A percentile compares a stretch with the other conserved stretches of the same genome.
Conservation (phyloP, 2,797 vertebrate genomes). For the Acanthornis magna region DNA sequence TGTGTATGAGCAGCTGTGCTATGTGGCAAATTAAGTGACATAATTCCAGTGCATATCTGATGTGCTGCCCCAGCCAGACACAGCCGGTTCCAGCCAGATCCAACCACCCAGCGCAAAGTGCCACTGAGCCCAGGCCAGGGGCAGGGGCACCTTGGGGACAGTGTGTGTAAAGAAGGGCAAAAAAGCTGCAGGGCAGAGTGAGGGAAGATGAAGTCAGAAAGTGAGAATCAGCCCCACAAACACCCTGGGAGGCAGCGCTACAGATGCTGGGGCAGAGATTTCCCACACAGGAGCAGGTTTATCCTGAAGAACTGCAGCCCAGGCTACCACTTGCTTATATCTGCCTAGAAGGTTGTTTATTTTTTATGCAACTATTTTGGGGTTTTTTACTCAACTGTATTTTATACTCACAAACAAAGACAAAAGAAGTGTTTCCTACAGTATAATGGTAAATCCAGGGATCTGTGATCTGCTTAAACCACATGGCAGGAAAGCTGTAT, state of each 20-base stretch:
- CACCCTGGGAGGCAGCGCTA: fast-evolving
- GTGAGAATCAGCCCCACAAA: fast-evolving
- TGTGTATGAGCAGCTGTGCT: neutral
- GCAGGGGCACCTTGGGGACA: fast-evolving
- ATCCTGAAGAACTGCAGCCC: neutral
- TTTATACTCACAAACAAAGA: neutral
- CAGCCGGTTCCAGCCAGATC: fast-evolving
- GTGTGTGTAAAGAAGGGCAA: fast-evolving
- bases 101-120: fast-evolving
- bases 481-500: neutral
- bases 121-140: fast-evolving
- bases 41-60: neutral
- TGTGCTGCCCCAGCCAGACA: fast-evolving
- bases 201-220: neutral
- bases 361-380: neutral
- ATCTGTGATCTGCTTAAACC: neutral
- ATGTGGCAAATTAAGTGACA: neutral
- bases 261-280: too few relatives aligned
- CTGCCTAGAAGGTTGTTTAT: neutral
- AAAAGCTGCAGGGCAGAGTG: fast-evolving
- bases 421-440: neutral
- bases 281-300: neutral
- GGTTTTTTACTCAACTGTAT: neutral
- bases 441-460: neutral
- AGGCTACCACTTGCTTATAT: neutral